Evolutionary conservation across 2,113 vertebrate species (phyloP).

Genomic region (Aphyosemion australe): DNA sequence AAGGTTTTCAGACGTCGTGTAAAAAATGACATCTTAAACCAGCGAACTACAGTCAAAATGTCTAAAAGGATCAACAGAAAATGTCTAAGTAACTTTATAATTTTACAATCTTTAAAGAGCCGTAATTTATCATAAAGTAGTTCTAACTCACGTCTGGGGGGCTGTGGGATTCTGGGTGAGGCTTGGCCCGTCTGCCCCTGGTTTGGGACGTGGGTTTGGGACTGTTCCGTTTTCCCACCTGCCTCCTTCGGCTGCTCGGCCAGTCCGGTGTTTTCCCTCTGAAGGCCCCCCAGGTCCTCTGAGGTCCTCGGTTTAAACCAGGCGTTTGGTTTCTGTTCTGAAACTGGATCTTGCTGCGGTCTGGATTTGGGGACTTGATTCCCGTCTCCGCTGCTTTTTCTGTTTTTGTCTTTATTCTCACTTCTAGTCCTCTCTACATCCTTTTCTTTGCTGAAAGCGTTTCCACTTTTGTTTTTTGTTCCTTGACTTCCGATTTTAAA

Average conservation of each 20-base stretch:
- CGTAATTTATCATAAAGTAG: too few species aligned
- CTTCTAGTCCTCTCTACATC: background rate
- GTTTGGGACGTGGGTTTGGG: background rate
- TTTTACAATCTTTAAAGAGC: too few species aligned
- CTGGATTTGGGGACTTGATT: background rate
- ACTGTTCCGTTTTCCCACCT: background rate
- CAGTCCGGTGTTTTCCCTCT: background rate
- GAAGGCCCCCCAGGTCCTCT: background rate
- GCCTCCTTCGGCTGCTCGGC: background rate
- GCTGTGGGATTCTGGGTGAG: background rate
- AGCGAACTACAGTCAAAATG: too few species aligned
- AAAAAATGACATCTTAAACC: too few species aligned
- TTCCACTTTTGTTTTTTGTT: background rate
- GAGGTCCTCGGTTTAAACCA: conserved; percentile 19
- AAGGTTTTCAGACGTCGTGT: too few species aligned
- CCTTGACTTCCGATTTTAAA: conserved; percentile 7
- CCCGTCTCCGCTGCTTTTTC: background rate
- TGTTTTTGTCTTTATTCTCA: background rate
- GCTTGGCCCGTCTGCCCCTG: background rate
- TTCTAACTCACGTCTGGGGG: background rate
- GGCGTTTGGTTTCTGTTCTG: conserved; percentile 13
- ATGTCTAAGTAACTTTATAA: too few species aligned
- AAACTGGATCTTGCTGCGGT: background rate
- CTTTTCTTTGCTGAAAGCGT: conserved; percentile 13
- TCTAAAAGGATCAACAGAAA: too few species aligned